Percentiles rank a stretch among this genome's conserved stretches.
Conservation (phyloP, 2,797 vertebrate species). For the Chaenodraco wilsoni region DNA sequence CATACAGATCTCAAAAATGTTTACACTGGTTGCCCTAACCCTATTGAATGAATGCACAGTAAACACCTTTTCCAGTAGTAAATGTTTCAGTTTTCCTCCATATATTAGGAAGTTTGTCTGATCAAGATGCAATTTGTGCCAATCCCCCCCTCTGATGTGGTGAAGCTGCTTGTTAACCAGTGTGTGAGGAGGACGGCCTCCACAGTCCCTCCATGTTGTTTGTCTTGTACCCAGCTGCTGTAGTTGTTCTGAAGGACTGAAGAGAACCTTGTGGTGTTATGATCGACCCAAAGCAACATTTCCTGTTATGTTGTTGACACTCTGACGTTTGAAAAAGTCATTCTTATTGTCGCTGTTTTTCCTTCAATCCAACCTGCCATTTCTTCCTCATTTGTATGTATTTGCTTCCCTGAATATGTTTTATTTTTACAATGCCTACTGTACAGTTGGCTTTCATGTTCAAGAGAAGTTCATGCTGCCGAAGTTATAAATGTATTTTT, state of each 20-base stretch:
- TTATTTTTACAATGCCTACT: slow-evolving; percentile 58
- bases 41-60: slow-evolving; percentile 17
- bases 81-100: slow-evolving; percentile 29
- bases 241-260: slow-evolving; percentile 68
- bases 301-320: slow-evolving; percentile 44
- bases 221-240: slow-evolving; percentile 71
- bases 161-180: slow-evolving; percentile 23
- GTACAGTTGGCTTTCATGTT: slow-evolving; percentile 68
- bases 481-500: slow-evolving; percentile 85
- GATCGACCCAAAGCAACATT: slow-evolving; percentile 37
- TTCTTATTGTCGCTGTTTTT: slow-evolving; percentile 42
- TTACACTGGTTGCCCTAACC: not conserved
- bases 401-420: slow-evolving; percentile 50
- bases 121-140: slow-evolving; percentile 13
- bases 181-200: slow-evolving; percentile 20
- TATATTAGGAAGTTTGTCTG: slow-evolving; percentile 23
- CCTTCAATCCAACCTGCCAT: slow-evolving; percentile 26
- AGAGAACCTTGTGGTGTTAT: slow-evolving; percentile 67
- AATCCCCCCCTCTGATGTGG: not conserved
- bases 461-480: slow-evolving; percentile 72
- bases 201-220: slow-evolving; percentile 44
- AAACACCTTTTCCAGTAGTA: slow-evolving; percentile 19
- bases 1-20: no score
- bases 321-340: slow-evolving; percentile 32
- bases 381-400: slow-evolving; percentile 35